Percentiles rank a stretch among this genome's conserved stretches.
phyloP scores from a whole-genome alignment of 2,797 vertebrate species.

The Gymnothorax javanicus region DNA sequence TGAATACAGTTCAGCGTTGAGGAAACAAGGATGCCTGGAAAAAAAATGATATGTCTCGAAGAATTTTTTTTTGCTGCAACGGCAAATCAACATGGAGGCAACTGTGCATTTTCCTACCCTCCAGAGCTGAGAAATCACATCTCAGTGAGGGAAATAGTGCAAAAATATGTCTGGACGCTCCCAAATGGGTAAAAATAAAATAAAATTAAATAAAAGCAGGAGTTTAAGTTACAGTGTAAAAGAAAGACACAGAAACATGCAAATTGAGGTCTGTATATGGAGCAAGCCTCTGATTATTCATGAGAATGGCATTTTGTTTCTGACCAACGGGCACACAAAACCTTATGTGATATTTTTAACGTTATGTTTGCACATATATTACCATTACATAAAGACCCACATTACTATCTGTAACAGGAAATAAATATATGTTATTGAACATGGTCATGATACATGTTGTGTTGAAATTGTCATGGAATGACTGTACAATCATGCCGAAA shows the following conservation, averaged over 20 bases:
- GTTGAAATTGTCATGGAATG: too few species aligned
- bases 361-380: slow-evolving; percentile 5
- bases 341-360: slow-evolving; percentile 5
- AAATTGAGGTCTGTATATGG: neutral
- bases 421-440: slow-evolving; percentile 8
- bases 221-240: neutral
- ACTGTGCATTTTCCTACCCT: neutral
- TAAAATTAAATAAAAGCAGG: neutral
- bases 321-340: neutral
- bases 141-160: neutral
- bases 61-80: neutral
- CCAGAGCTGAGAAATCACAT: neutral
- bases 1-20: too few species aligned
- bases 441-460: too few species aligned
- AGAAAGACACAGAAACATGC: neutral
- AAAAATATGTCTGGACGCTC: neutral
- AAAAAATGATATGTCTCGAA: too few species aligned
- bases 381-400: neutral
- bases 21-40: too few species aligned
- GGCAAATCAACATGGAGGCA: neutral
- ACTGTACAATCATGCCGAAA: too few species aligned
- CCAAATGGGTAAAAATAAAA: neutral
- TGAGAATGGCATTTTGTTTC: slow-evolving; percentile 10
- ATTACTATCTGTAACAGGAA: too few species aligned
- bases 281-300: neutral